Evolutionary conservation across 1,140 invertebrate species (phyloP), one percentile per base, ranked within the genome.

Genomic region (Drosophila equinoxialis): DNA sequence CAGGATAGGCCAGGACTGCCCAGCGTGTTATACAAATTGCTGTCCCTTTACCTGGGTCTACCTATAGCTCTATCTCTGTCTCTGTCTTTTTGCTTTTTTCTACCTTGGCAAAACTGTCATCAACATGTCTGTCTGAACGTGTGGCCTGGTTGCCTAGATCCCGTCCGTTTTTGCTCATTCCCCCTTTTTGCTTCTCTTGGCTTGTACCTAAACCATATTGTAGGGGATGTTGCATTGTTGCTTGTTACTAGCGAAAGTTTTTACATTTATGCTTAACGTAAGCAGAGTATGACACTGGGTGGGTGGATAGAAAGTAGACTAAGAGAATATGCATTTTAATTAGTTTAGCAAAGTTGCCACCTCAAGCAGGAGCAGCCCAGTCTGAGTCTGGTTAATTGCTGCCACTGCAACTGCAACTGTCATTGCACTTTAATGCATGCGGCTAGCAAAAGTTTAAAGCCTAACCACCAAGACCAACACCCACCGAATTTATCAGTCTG

Each of bases 1-100:
- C 55, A 61, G 73, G 54, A 64, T 51, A 66, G 69, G 82, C 67
- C 82, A 84, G 67, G 63, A 74, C 73, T 68, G 74, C 81, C 82
- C 82, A 85, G 78, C 82, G 86, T 86, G 83, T 86, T 87, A 86
- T 77, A 86, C 83, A 87, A 86, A 86, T 86, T 86, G 83, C 83
- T 17, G 2, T 17, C 14, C 3, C 14, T 8, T 8, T 17, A 20
- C 7, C 45, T 8, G 3, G 17, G 8, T 23, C 45, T 20, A 1
- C 14, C 14, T 20, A 7, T 10, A 6, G 23, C 11, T 26, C 13
- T 14, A 3, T 20, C 26, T 23, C 59, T n/a, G 8, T 45, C 63
- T 48, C 51, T 57, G 51, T 68, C 8, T 51, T 51, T 51, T 51
- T 51, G 20, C 45, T 51, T 11, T 8, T 51, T 51, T 51, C 7